Evolutionary conservation across 2,888 invertebrate genomes (phyloP), one percentile per base, ranked within the genome.

Genomic region (Leptopterna dolabrata): DNA sequence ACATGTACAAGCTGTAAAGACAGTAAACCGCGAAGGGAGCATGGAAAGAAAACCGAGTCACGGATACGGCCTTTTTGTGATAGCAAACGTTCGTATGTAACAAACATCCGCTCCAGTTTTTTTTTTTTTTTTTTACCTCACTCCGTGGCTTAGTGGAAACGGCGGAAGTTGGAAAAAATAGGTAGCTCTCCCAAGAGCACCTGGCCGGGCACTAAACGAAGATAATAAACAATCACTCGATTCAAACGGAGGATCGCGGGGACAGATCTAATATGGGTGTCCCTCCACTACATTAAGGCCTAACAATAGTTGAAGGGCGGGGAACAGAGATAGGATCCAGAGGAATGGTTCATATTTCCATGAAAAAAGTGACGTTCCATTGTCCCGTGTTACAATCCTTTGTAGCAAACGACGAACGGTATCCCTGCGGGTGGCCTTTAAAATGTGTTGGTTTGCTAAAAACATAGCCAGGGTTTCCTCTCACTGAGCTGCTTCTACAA

Each of bases 271-370:
- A 63, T 63, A 63, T 63, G 63, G 63, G 24, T 63, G 24, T 63
- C 63, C 63, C 63, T 24, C 24, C 63, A 63, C 19, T 63, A 63
- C 63, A 63, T 63, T 63, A 63, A 24, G 9, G 27, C 47, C 24
- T 27, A 63, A 63, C 63, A 63, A 63, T 63, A 63, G 63, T 63
- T 63, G 63, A 63, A 63, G 19, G 63, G 63, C 19, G 24, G 63
- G 63, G 63, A 63, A 24, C 27, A 63, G 63, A 63, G 63, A 63
- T 63, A 63, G 63, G 63, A 63, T 63, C 63, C 63, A 24, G 55
- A 63, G 24, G 24, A 63, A 63, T 63, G 63, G 63, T 63, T 63
- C 63, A 63, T 63, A 63, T 63, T 63, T 63, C 63, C 63, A 63
- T 63, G 63, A 63, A 63, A n/a, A 63, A 63, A 63, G 63, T 63